These are phyloP conservation scores for Synergus laeviventris DNA, from an alignment of 2,888 invertebrate species.

Conservation along the genomic window DNA sequence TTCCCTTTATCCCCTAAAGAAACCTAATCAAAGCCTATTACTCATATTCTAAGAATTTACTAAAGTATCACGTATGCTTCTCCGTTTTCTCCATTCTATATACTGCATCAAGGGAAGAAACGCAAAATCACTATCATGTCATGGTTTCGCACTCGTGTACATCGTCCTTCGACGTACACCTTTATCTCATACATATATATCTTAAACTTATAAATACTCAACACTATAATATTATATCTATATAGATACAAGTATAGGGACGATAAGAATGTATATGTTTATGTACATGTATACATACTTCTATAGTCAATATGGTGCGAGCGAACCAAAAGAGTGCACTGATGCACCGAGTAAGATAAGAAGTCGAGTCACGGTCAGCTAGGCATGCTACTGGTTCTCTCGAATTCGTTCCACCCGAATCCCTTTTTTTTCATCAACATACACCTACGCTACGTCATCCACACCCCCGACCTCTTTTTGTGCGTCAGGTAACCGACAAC, in stretches of 20 bases:
- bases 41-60: background rate
- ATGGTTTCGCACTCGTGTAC: constrained; percentile 22
- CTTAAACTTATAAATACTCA: background rate
- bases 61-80: background rate
- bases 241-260: background rate
- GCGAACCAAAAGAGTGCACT: constrained; percentile 50
- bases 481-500: background rate
- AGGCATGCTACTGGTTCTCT: constrained; percentile 55
- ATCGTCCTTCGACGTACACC: background rate
- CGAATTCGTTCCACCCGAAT: constrained; percentile 51
- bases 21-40: background rate
- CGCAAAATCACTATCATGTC: constrained; percentile 51
- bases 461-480: constrained; percentile 20
- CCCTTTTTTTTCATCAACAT: background rate
- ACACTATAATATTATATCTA: constrained; percentile 3
- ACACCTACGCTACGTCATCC: constrained; percentile 14
- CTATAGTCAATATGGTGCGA: constrained; percentile 32
- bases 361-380: constrained; percentile 56
- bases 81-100: constrained; percentile 43
- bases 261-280: background rate
- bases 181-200: constrained; percentile 16
- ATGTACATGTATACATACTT: background rate
- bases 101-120: constrained; percentile 45
- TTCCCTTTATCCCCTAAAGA: background rate
- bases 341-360: constrained; percentile 54